Evolutionary conservation across 2,113 vertebrate genomes (phyloP).

Genomic region (Sceloporus tristichus): DNA sequence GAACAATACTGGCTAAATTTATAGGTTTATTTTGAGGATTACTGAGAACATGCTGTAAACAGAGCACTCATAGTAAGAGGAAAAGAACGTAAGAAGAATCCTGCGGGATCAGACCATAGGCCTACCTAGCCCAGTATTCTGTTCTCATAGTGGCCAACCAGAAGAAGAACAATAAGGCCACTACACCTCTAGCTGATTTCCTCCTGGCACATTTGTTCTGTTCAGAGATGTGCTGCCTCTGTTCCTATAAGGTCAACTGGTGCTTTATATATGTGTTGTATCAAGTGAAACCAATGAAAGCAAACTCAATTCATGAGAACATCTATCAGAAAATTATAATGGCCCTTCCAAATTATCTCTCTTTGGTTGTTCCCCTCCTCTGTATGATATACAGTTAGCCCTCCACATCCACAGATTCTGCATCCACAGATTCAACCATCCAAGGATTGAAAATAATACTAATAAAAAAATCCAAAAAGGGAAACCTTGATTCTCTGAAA

Average conservation of each 20-base stretch:
- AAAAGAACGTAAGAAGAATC: not conserved
- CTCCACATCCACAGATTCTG: too few species aligned
- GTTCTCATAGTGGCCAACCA: not conserved
- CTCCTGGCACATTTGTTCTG: too few species aligned
- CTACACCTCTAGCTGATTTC: too few species aligned
- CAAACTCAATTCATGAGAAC: not conserved
- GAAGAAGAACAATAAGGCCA: not conserved
- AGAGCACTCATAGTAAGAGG: not conserved
- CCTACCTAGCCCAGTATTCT: not conserved
- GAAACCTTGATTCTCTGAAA: not conserved
- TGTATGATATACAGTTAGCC: too few species aligned
- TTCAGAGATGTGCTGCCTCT: too few species aligned
- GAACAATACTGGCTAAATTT: not conserved
- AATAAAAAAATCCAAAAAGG: not conserved
- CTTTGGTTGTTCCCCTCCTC: not conserved
- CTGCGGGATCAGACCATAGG: not conserved
- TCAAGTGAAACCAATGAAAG: not conserved
- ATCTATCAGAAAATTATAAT: not conserved
- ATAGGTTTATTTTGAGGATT: not conserved
- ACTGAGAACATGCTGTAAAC: not conserved
- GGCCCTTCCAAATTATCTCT: too few species aligned
- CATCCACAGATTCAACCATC: too few species aligned
- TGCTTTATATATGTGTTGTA: not conserved
- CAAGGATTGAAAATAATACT: too few species aligned
- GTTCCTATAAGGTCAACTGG: not conserved